These are phyloP conservation scores for Erebia ligea DNA, from an alignment of 2,888 invertebrate species.

Conservation along the genomic window DNA sequence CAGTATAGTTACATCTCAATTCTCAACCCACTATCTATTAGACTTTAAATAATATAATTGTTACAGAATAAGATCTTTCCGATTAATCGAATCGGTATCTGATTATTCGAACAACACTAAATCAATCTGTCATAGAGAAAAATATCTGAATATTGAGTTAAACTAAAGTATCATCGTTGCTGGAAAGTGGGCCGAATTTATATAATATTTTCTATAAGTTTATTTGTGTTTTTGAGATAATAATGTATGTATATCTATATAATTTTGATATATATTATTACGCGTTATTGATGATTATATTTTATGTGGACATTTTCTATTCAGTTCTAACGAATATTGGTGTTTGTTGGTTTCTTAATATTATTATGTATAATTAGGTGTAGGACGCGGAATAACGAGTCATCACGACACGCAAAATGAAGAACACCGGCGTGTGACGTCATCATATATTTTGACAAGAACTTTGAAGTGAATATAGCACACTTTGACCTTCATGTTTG, in stretches of 20 bases:
- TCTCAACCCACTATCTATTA: no score
- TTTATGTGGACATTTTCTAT: slow-evolving; percentile 1
- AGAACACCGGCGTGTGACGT: neutral
- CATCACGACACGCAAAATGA: neutral
- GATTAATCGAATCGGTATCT: no score
- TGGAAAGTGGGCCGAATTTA: slow-evolving; percentile 16
- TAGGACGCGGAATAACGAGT: slow-evolving; percentile 2
- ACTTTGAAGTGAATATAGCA: no score
- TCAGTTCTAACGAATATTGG: slow-evolving; percentile 11
- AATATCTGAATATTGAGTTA: neutral
- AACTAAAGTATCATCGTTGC: slow-evolving; percentile 4
- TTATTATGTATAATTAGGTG: neutral
- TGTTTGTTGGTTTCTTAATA: slow-evolving; percentile 13
- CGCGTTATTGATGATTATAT: neutral
- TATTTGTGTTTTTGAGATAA: slow-evolving; percentile 14
- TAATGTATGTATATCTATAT: slow-evolving; percentile 6
- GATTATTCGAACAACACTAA: neutral
- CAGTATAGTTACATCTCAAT: no score
- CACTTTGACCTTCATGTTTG: no score
- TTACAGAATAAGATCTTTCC: no score
- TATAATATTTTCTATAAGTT: slow-evolving; percentile 13
- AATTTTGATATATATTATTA: neutral
- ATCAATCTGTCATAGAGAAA: neutral
- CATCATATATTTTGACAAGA: no score
- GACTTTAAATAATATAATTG: no score